Conservation (phyloP, 2,113 vertebrate genomes). For the Atlantisia rogersi region DNA sequence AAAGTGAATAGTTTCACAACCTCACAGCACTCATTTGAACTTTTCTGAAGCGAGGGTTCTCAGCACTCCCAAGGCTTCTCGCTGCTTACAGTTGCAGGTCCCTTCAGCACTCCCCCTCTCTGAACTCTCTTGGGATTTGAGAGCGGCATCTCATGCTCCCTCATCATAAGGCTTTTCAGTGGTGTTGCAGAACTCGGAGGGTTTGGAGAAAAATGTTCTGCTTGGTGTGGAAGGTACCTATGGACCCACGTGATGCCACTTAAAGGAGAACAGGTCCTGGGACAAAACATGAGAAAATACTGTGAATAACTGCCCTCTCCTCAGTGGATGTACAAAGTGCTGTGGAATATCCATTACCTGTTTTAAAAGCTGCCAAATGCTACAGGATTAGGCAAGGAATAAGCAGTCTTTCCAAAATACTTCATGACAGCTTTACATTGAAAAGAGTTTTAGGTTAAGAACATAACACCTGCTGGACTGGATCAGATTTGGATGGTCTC, state of each 20-base stretch:
- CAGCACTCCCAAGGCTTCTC: neutral
- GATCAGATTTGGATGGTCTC: neutral
- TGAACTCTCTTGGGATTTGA: neutral
- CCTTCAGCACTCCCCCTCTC: neutral
- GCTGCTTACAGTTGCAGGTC: neutral
- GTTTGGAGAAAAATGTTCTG: neutral
- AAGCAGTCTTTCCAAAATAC: constrained; percentile 32
- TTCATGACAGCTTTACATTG: constrained; percentile 36
- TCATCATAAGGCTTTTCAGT: neutral
- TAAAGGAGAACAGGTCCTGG: neutral
- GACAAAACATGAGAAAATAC: neutral
- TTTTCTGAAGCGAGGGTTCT: neutral
- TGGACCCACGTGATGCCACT: neutral
- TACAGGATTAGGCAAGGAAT: neutral
- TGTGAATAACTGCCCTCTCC: neutral
- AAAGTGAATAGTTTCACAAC: neutral
- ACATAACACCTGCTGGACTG: constrained; percentile 35
- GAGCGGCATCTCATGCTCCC: neutral
- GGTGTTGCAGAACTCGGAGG: neutral
- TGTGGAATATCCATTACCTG: neutral
- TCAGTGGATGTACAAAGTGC: neutral
- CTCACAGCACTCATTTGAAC: neutral
- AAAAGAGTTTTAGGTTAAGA: constrained; percentile 22
- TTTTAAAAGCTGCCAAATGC: constrained; percentile 8
- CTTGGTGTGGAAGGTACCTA: neutral